Conservation (phyloP, 2,888 invertebrate species). For the Lomographa bimaculata region DNA sequence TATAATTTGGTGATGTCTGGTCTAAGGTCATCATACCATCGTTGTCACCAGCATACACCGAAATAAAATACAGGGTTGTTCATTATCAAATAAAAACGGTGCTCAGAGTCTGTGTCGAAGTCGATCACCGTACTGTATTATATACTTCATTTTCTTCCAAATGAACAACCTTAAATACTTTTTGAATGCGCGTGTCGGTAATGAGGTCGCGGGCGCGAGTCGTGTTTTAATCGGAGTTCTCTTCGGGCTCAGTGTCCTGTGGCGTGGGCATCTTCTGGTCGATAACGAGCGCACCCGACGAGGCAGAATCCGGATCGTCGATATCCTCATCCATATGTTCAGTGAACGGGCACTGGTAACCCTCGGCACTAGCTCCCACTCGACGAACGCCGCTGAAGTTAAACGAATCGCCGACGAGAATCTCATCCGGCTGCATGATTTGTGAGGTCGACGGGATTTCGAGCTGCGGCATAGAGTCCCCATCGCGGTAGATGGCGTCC, state of each 20-base stretch:
- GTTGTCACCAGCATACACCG: no score
- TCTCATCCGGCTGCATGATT: conserved; percentile 26
- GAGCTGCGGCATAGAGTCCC: conserved; percentile 30
- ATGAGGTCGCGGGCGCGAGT: no score
- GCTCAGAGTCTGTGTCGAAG: no score
- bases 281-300: conserved; percentile 16
- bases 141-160: no score
- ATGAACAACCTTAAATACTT: no score
- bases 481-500: conserved; percentile 58
- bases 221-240: conserved; percentile 6
- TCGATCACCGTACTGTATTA: no score
- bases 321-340: conserved; percentile 30
- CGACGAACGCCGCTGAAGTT: conserved; percentile 23
- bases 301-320: conserved; percentile 17
- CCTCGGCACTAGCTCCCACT: conserved; percentile 7
- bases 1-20: no score
- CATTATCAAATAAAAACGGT: no score
- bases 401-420: conserved; percentile 33
- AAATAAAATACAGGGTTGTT: no score
- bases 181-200: no score
- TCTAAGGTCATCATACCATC: no score
- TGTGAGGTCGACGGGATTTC: conserved; percentile 15
- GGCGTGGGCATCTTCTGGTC: conserved; percentile 16
- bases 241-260: conserved; percentile 19
- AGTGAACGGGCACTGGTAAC: conserved; percentile 33